Conservation (phyloP, 2,113 vertebrate genomes). For the Nicator chloris region DNA sequence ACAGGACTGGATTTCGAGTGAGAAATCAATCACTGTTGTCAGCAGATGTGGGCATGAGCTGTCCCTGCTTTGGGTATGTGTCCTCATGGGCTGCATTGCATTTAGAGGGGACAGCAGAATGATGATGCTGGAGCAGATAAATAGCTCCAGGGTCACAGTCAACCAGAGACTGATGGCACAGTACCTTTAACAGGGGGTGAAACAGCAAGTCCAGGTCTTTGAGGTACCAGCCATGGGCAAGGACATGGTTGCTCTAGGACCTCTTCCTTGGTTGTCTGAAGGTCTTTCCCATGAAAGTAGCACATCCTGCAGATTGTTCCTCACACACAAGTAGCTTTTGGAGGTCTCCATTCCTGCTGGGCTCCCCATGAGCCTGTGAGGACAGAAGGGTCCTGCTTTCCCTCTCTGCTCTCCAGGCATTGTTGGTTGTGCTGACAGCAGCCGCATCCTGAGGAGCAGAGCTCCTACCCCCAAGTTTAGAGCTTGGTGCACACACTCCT, state of each 20-base stretch:
- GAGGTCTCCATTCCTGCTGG: background rate
- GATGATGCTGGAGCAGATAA: background rate
- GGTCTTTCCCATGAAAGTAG: background rate
- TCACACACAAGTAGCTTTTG: rapidly evolving
- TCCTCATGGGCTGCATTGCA: background rate
- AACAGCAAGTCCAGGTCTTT: background rate
- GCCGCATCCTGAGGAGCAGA: background rate
- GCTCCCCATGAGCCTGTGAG: background rate
- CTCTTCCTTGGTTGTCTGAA: background rate
- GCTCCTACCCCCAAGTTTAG: rapidly evolving
- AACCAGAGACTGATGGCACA: background rate
- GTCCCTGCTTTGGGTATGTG: rapidly evolving
- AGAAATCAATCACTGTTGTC: rapidly evolving
- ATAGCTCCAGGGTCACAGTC: background rate
- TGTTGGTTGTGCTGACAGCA: background rate
- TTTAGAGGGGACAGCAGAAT: background rate
- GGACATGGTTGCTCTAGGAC: background rate
- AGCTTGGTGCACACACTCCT: background rate
- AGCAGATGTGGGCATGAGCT: background rate
- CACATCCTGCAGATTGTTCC: background rate
- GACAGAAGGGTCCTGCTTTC: background rate
- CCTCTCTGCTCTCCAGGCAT: background rate
- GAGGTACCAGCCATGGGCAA: background rate
- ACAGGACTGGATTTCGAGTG: background rate
- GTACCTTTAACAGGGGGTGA: background rate